Base-by-base conservation (phyloP, 35 echinoderm and acorn worm species). In the Ophiothrix spiculata region DNA sequence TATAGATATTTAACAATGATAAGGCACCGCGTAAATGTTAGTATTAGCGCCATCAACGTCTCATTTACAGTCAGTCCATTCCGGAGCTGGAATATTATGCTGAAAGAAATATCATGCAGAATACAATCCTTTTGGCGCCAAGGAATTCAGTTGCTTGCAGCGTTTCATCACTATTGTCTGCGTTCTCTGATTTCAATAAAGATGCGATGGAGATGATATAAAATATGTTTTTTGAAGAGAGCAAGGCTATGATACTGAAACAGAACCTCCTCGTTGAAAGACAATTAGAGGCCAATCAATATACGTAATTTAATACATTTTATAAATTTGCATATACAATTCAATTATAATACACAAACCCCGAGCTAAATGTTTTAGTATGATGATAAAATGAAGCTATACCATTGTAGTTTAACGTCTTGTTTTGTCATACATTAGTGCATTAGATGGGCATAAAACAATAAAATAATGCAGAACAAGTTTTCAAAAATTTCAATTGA, bases 141-240 rank as follows among this genome's bases (percentile, higher is more conserved):
- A 4, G 60, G 29, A 69, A 69, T 69, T 69, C 60, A 28, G 29
- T 69, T 28, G 60, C 60, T 12, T 15, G 16, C 60, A 69, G 60
- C 23, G 29, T 69, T 69, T 69, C 29, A 69, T 69, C 60, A 69
- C 60, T 69, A 28, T 69, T 69, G 60, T 69, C 60, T 69, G 60
- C 60, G 60, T 12, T 69, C 60, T 69, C 60, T 69, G 60, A 69
- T 69, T 69, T 25, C 60, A 28, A 69, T 6, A 4, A 10, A 69
- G 60, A 69, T 69, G 17, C 29, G 60, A 69, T 69, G 16, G 60
- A 69, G 29, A 69, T 69, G 60, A 69, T 69, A 69, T 69, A 69
- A 69, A 69, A 69, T 69, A 69, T 69, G 60, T 69, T 69, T 69
- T 69, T 15, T 69, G 60, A 12, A n/a, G 60, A 69, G 60, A 69